These are phyloP conservation scores for Chironomus tepperi DNA, from an alignment of 1,140 invertebrate species.

Conservation along the genomic window DNA sequence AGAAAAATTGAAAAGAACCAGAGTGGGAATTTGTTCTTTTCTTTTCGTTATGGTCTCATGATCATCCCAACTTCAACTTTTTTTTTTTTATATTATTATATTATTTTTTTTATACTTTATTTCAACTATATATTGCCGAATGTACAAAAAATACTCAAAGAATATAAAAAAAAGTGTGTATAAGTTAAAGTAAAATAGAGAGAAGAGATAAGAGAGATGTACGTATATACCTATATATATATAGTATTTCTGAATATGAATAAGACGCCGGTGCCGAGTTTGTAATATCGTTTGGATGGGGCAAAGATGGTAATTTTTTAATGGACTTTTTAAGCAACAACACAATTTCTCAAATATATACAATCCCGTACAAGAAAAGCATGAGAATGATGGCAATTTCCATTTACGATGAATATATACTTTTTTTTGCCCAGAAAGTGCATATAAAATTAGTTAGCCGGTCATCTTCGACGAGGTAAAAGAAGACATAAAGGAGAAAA, in stretches of 20 bases:
- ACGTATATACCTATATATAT: background rate
- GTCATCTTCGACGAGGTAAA: too few relatives aligned
- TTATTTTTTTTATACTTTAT: background rate
- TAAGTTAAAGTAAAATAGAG: background rate
- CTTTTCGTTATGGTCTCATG: slow-evolving; percentile 22
- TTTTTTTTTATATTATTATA: slow-evolving; percentile 6
- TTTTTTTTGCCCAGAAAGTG: background rate
- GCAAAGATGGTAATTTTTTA: slow-evolving; percentile 3
- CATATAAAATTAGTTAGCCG: background rate
- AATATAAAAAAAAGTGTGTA: background rate
- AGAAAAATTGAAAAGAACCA: background rate
- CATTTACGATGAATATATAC: background rate
- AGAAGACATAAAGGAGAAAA: too few relatives aligned
- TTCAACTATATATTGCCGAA: slow-evolving; percentile 8
- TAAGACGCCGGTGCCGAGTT: slow-evolving; percentile 10
- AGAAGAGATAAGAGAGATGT: background rate
- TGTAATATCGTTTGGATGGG: background rate
- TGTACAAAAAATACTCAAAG: background rate
- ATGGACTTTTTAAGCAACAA: slow-evolving; percentile 13
- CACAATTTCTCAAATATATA: background rate
- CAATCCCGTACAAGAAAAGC: background rate
- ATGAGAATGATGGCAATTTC: background rate
- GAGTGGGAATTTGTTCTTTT: slow-evolving; percentile 16
- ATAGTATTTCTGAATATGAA: background rate
- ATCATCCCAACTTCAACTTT: background rate